These are phyloP conservation scores for Cosmia trapezina DNA, from an alignment of 2,888 invertebrate genomes.

Conservation along the genomic window DNA sequence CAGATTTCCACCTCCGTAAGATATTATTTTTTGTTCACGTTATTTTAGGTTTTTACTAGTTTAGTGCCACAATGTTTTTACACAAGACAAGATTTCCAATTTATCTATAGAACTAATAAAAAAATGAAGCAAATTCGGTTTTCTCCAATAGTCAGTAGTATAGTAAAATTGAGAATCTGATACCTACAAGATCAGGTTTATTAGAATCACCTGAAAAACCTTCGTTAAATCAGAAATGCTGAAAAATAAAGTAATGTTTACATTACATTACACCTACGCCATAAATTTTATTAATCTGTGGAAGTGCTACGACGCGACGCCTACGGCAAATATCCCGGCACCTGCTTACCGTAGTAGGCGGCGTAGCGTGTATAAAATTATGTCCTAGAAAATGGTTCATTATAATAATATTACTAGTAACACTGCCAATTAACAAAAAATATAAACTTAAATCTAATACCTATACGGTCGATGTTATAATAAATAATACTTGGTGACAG, in stretches of 20 bases:
- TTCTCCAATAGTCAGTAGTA: not conserved
- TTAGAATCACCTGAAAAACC: not conserved
- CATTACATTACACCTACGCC: constrained; percentile 5
- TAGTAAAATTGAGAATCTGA: not conserved
- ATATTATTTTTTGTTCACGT: not conserved
- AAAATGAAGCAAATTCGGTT: not conserved
- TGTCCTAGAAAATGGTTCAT: not conserved
- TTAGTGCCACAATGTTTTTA: not conserved
- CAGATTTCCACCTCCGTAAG: not conserved
- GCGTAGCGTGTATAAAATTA: not conserved
- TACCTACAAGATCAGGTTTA: not conserved
- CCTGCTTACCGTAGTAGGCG: constrained; percentile 1
- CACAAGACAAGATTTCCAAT: not conserved
- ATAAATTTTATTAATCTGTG: constrained; percentile 23
- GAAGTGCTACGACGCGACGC: constrained; percentile 1
- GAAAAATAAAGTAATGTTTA: constrained; percentile 3
- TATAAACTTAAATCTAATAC: not conserved
- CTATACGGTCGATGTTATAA: not conserved
- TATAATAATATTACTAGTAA: not conserved
- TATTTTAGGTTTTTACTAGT: not conserved
- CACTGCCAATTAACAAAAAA: not conserved
- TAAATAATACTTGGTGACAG: not conserved
- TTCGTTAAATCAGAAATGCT: not conserved
- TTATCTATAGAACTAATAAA: no score
- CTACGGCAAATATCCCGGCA: not conserved